phyloP scores from a whole-genome alignment of 1,140 invertebrate species.

The Drosophila rufa region DNA sequence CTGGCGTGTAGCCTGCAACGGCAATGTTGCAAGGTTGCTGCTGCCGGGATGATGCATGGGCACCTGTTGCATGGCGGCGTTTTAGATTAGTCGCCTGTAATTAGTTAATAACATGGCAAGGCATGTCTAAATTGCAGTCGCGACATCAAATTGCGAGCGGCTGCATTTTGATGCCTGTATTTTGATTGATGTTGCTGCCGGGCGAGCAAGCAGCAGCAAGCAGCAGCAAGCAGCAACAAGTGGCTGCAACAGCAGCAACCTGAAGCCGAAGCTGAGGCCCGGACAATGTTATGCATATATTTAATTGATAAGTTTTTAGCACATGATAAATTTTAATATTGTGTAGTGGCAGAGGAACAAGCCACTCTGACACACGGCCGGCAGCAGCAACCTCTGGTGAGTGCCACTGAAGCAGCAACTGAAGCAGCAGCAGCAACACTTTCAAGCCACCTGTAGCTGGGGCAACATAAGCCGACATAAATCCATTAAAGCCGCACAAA shows the following conservation, averaged over 20 bases:
- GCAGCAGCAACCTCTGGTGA: constrained; percentile 20
- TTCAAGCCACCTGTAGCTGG: constrained; percentile 39
- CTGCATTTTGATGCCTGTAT: constrained; percentile 66
- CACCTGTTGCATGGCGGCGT: constrained; percentile 75
- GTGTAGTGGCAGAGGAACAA: constrained; percentile 46
- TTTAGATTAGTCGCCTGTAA: constrained; percentile 85
- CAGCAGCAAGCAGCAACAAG: constrained; percentile 15
- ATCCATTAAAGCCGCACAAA: constrained; percentile 81
- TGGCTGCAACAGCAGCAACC: constrained; percentile 28
- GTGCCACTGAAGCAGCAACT: constrained; percentile 16
- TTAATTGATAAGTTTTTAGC: constrained; percentile 85
- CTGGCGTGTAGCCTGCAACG: constrained; percentile 27
- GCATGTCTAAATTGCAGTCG: constrained; percentile 83
- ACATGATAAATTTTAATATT: constrained; percentile 85
- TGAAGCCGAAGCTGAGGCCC: constrained; percentile 35
- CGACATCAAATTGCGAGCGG: constrained; percentile 72
- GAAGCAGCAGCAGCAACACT: constrained; percentile 24
- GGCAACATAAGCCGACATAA: constrained; percentile 76
- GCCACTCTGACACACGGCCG: constrained; percentile 14
- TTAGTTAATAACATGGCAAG: constrained; percentile 85
- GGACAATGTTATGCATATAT: constrained; percentile 81
- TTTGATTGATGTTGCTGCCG: constrained; percentile 80
- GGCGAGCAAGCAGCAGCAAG: constrained; percentile 32
- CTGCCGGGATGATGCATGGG: constrained; percentile 74
- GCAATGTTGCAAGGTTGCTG: constrained; percentile 36